phyloP scores from a whole-genome alignment of 2,888 invertebrate species.

The Heteromyza rotundicornis region DNA sequence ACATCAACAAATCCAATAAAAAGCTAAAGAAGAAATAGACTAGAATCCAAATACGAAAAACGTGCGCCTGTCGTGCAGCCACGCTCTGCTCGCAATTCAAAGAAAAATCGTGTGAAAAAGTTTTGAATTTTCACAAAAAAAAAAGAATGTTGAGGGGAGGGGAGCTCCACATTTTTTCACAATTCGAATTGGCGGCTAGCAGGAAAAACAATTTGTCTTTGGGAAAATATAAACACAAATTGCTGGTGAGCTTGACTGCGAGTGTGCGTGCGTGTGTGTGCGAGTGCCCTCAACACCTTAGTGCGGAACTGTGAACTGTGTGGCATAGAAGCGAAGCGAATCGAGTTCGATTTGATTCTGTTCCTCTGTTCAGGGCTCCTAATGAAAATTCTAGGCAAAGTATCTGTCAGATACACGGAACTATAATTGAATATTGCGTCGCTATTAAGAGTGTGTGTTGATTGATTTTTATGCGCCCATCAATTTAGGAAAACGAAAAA shows the following conservation, averaged over 20 bases:
- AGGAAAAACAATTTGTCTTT: constrained; percentile 32
- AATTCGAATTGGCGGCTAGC: not conserved
- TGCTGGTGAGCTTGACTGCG: no score
- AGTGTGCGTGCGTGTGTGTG: no score
- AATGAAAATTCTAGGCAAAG: constrained; percentile 13
- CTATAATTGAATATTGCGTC: constrained; percentile 21
- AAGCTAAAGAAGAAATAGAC: constrained; percentile 37
- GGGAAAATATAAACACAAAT: constrained; percentile 23
- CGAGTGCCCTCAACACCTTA: constrained; percentile 20
- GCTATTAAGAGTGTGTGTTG: constrained; percentile 30
- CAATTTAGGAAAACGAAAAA: constrained; percentile 21
- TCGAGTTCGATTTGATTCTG: no score
- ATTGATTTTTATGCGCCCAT: constrained; percentile 34
- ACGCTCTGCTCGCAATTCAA: not conserved
- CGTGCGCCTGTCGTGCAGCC: no score
- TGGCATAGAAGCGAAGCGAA: no score
- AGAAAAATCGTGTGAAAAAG: constrained; percentile 15
- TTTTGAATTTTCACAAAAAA: constrained; percentile 10
- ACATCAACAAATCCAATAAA: constrained; percentile 29
- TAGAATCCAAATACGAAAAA: constrained; percentile 20
- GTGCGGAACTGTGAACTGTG: not conserved
- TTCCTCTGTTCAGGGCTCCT: no score
- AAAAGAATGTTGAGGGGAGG: not conserved
- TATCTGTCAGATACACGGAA: constrained; percentile 45
- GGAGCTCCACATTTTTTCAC: not conserved